Evolutionary conservation across 2,113 vertebrate species (phyloP).

Genomic region (Eptesicus fuscus): DNA sequence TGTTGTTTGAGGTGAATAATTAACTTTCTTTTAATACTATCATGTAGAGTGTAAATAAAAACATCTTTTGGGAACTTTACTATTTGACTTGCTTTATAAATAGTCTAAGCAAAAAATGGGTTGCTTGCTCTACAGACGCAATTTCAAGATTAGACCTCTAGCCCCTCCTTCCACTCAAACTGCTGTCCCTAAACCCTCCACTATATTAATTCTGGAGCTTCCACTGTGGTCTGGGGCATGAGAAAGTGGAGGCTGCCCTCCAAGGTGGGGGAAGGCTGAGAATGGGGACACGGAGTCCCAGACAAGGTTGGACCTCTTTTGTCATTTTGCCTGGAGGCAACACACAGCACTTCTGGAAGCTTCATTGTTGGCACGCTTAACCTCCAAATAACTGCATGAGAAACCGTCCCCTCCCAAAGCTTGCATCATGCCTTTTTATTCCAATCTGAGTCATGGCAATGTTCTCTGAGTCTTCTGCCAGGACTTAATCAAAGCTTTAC

Average conservation of each 20-base stretch:
- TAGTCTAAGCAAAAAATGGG: background rate
- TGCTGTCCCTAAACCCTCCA: background rate
- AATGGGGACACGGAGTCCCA: background rate
- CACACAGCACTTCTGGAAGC: background rate
- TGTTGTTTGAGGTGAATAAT: background rate
- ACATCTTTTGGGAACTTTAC: background rate
- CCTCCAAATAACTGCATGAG: background rate
- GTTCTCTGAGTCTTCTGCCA: conserved; percentile 34
- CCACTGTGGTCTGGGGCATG: background rate
- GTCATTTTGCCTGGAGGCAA: background rate
- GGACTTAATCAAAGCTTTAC: conserved; percentile 29
- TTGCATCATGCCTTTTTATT: background rate
- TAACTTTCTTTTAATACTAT: background rate
- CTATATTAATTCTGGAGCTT: background rate
- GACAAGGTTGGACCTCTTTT: background rate
- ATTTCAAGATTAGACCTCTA: background rate
- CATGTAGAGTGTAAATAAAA: background rate
- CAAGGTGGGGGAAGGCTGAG: background rate
- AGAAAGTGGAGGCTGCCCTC: background rate
- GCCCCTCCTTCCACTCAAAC: background rate
- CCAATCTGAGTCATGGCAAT: conserved; percentile 18
- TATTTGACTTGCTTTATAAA: background rate
- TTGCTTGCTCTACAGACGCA: background rate
- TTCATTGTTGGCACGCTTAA: background rate
- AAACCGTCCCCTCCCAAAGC: background rate